Evolutionary conservation across 2,888 invertebrate genomes (phyloP), one percentile per base, ranked within the genome.

Genomic region (Augochlorella aurata): DNA sequence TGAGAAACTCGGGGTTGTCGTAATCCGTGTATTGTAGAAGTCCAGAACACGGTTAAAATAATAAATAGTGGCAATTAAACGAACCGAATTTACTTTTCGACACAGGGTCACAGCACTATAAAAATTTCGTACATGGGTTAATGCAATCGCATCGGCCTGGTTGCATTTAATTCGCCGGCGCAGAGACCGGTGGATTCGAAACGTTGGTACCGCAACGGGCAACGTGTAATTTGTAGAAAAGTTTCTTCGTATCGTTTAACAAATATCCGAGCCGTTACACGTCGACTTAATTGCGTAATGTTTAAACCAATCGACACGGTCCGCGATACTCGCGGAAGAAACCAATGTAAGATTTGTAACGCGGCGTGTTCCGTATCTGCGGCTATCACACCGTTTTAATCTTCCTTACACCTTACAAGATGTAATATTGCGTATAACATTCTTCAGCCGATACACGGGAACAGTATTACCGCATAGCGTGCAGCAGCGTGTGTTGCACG

Each of bases 381-480:
- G 67, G 63, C 44, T 73, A 73, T 79, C 80, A 38, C 29, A n/a
- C 16, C 47, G 73, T 79, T 68, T 78, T 79, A 81, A 81, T 81
- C 80, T 79, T 69, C 63, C 45, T 73, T 80, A 69, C 82, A 68
- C 61, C 75, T 75, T 54, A 63, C 75, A 73, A 68, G 75, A 68
- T 80, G 75, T 82, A 80, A 82, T 69, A 69, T 82, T 63, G 68
- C 79, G 74, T 74, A 65, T 58, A 71, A 70, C 58, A 73, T 71
- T 54, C 73, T 63, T 70, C 24, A 12, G n/a, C 45, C 14, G 68
- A 38, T 45, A n/a, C 71, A 61, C 16, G 63, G 38, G 63, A 71
- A 54, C 38, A n/a, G 71, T 73, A 79, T 79, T 68, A 24, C n/a
- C 49, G 52, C 24, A 14, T 14, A 14, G 16, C 44, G 29, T 16